A percentile compares a stretch with the other conserved stretches of the same genome.
Conservation (phyloP, 1,140 invertebrate genomes). For the Pseudomyrmex sp. region DNA sequence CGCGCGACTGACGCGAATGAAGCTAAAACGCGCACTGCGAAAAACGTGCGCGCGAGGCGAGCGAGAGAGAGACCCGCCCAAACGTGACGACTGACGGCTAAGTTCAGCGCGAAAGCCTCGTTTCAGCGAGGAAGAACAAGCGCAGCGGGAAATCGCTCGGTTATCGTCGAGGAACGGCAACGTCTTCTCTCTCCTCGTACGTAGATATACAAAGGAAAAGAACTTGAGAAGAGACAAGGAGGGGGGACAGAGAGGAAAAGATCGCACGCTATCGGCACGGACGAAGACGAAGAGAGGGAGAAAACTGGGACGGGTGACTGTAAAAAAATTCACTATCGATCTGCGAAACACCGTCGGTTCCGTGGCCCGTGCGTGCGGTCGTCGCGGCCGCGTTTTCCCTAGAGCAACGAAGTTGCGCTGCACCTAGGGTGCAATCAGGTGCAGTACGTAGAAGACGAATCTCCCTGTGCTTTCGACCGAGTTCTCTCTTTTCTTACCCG, state of each 20-base stretch:
- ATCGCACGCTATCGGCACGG: neutral
- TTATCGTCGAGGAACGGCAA: constrained; percentile 37
- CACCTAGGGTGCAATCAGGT: constrained; percentile 34
- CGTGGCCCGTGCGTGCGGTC: constrained; percentile 58
- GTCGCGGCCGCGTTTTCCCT: constrained; percentile 59
- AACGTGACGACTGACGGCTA: constrained; percentile 34
- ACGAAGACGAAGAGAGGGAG: constrained; percentile 45
- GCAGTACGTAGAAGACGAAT: constrained; percentile 7
- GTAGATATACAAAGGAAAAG: constrained; percentile 6
- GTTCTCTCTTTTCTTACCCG: constrained; percentile 59
- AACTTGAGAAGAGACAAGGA: constrained; percentile 11
- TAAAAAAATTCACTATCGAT: constrained; percentile 80
- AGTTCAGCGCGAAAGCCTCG: constrained; percentile 35
- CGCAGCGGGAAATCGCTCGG: constrained; percentile 25
- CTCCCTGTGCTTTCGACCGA: neutral
- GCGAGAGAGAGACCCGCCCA: constrained; percentile 55
- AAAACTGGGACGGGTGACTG: constrained; percentile 75
- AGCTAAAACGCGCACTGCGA: constrained; percentile 27
- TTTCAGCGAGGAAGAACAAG: neutral
- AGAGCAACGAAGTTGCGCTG: constrained; percentile 43
- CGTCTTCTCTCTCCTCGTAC: neutral
- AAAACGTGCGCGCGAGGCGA: constrained; percentile 20
- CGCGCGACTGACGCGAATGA: constrained; percentile 6
- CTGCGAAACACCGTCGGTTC: constrained; percentile 72
- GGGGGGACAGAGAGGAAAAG: constrained; percentile 17